Base-by-base conservation (phyloP, 2,797 vertebrate genomes). In the Scolopax bukidnonensis region DNA sequence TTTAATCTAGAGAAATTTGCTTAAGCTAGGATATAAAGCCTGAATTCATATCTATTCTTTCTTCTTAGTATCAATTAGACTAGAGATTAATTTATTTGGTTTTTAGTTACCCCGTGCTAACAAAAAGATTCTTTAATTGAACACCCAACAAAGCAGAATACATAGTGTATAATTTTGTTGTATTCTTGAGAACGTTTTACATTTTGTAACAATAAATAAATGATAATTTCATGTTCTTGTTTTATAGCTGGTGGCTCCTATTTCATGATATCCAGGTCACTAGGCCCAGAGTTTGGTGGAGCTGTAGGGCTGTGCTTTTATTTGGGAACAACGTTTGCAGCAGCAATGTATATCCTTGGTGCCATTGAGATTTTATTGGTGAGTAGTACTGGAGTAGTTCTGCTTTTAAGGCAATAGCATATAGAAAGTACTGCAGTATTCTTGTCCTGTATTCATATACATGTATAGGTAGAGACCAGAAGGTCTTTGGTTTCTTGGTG, bases 291-390 rank as follows among this genome's bases (percentile, higher is more conserved):
- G 97, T 99, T 99, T 96, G 99, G 99, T 93, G 99, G 99, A 86
- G 99, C 99, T 18, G 99, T 99, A 78, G 99, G 99, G 4, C 98
- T 99, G 25, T 99, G 99, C 94, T 99, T 99, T 97, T 99, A 99
- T 97, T 96, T 99, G 97, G 99, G 99, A 89, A 99, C 99, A 28
- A 99, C 99, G 8, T 99, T 99, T 93, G 99, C 99, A 43, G 99
- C 99, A 82, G 99, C 99, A 65, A 99, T 99, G 99, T 99, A 99
- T 96, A 99, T 99, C 87, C 98, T 99, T 64, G 99, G 99, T 63
- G 99, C 99, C 95, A 98, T 99, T 61, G 99, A 99, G 98, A 99
- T 99, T 91, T 98, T 99, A 94, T 94, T 99, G 98, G 99, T 99
- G 82, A 98, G 99, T 98, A 81, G 33, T 63, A 57, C 41, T 1